Evolutionary conservation across 2,113 vertebrate species (phyloP), one percentile per base, ranked within the genome.

Genomic region (Anoplopoma fimbria): DNA sequence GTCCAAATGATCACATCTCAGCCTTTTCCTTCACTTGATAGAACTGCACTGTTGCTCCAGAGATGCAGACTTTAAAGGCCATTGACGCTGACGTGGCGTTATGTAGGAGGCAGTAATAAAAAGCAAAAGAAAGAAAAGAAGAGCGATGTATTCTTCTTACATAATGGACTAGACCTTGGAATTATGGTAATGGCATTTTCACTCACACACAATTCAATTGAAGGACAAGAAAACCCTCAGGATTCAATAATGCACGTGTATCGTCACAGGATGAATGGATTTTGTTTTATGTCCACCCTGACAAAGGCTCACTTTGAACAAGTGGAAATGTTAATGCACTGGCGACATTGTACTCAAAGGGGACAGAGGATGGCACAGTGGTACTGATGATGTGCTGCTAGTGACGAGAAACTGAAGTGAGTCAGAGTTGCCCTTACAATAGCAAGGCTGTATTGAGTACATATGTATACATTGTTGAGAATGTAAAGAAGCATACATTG

Each of bases 111-210:
- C 0, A 3, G 68, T 47, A 75, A 82, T 23, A 53, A 84, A 49
- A 60, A 4, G 42, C 14, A 34, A 57, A 82, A 6, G 25, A 47
- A 15, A 63, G 12, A 49, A 19, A 4, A 61, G 40, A 62, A 55
- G 33, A 75, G 13, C 64, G 40, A 58, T 75, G 25, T 53, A 62
- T 81, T 83, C 57, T 58, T 81, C 36, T 70, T 25, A 70, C 61
- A 73, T 73, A 80, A 84, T 36, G 63, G 62, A 71, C 25, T 13
- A 45, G 40, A 65, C 10, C 58, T 9, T 64, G 27, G 47, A 14
- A 65, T 74, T 76, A 64, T 71, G 36, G 33, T 72, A 76, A 86
- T 82, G 34, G 14, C 53, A 75, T 81, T 84, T 69, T 57, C 63
- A 69, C n/a, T 45, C 27, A 60, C 31, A 40, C 31, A 49, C 23